Evolutionary conservation across 1,140 invertebrate species (phyloP).

Genomic region (Zaprionus nigranus): DNA sequence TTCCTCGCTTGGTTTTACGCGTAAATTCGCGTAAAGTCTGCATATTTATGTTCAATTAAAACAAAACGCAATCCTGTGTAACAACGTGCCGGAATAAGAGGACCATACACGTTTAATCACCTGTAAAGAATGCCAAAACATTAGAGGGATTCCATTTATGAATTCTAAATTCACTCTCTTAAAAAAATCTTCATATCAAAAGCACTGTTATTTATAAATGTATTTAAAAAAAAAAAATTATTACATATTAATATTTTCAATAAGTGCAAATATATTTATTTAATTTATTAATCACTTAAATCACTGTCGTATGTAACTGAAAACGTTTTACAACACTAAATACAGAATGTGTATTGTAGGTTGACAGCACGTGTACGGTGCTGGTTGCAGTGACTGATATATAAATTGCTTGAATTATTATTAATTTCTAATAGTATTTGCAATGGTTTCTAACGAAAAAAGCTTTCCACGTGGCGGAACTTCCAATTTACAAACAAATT

Average conservation of each 20-base stretch:
- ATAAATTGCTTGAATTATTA: slow-evolving; percentile 34
- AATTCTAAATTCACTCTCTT: not conserved
- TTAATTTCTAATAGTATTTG: slow-evolving; percentile 7
- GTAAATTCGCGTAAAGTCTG: slow-evolving; percentile 86
- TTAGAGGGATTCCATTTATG: not conserved
- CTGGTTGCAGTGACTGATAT: slow-evolving; percentile 51
- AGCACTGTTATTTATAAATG: not conserved
- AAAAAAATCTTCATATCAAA: not conserved
- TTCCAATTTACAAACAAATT: slow-evolving; percentile 41
- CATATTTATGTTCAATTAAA: slow-evolving; percentile 56
- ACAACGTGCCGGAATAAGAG: slow-evolving; percentile 56
- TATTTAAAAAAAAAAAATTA: not conserved
- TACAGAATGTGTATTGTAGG: slow-evolving; percentile 24
- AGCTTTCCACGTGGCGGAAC: slow-evolving; percentile 82
- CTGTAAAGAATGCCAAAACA: not conserved
- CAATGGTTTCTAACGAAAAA: slow-evolving; percentile 65
- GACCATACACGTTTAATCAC: slow-evolving; percentile 19
- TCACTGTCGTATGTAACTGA: not conserved
- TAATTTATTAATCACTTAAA: not conserved
- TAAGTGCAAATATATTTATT: not conserved
- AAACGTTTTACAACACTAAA: slow-evolving; percentile 26
- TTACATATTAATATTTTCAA: not conserved
- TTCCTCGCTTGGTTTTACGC: slow-evolving; percentile 87
- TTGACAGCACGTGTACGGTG: slow-evolving; percentile 54
- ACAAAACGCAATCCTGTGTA: slow-evolving; percentile 31